Evolutionary conservation across 2,113 vertebrate species (phyloP).

Genomic region (Erythrocebus patas): DNA sequence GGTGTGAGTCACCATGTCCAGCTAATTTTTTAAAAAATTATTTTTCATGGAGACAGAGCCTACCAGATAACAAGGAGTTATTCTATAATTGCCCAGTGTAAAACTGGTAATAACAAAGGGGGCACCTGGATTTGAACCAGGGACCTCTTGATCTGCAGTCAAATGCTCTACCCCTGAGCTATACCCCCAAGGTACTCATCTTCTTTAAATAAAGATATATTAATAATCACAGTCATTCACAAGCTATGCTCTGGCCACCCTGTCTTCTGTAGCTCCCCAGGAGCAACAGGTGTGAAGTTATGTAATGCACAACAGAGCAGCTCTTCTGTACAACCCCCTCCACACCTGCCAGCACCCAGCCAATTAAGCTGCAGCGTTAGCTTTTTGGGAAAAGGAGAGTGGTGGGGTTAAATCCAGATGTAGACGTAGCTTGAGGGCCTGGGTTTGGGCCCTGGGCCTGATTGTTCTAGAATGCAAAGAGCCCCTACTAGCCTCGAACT

Average conservation of each 20-base stretch:
- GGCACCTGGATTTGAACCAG: conserved; percentile 29
- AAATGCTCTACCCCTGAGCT: conserved; percentile 33
- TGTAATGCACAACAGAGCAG: background rate
- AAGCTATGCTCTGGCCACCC: background rate
- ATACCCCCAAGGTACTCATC: fast-evolving
- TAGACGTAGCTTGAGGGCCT: background rate
- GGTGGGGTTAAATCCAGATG: background rate
- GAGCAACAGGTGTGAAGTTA: no score
- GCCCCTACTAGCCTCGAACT: no score
- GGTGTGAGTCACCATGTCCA: no score
- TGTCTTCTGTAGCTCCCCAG: no score
- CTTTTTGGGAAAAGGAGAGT: background rate
- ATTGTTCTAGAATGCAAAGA: background rate
- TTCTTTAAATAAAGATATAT: fast-evolving
- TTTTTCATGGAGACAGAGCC: no score
- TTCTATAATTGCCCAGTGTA: background rate
- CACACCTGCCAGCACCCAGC: background rate
- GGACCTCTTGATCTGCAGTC: conserved; percentile 30
- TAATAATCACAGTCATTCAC: no score
- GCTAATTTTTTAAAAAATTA: no score
- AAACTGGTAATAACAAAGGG: fast-evolving
- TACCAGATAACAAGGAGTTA: background rate
- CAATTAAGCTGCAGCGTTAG: background rate
- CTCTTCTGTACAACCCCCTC: no score
- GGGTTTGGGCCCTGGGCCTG: fast-evolving